Evolutionary conservation across 2,888 invertebrate species (phyloP), one percentile per base, ranked within the genome.

Genomic region (Dilophus febrilis): DNA sequence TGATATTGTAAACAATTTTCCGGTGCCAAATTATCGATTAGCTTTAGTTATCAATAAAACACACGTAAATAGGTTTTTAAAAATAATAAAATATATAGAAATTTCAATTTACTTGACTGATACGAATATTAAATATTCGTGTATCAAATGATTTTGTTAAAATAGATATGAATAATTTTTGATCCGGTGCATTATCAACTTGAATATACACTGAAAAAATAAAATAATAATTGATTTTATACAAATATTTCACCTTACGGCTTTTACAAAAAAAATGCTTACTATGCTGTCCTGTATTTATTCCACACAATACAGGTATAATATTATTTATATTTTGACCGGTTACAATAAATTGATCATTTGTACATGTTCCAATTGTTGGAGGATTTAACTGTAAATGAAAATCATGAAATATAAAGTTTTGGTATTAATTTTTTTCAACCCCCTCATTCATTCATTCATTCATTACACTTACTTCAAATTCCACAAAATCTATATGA

Each of bases 241-340:
- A n/a, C n/a, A n/a, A n/a, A n/a, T n/a, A n/a, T n/a, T n/a, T n/a
- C n/a, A n/a, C n/a, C n/a, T n/a, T n/a, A n/a, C n/a, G n/a, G n/a
- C n/a, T n/a, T n/a, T n/a, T n/a, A n/a, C n/a, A n/a, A n/a, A n/a
- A n/a, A n/a, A n/a, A n/a, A n/a, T 35, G 37, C 60, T 65, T 64
- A 83, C 84, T 61, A 50, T 82, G 81, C 54, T 80, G 79, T 12
- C 79, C 82, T 1, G 77, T 73, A 52, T 82, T 83, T 31, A 77
- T 71, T 14, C 84, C 84, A 53, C 84, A 84, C 17, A 84, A 58
- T 5, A 71, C 66, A 0, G 83, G 83, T 42, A 82, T 62, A n/a
- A 69, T 56, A 44, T 68, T 72, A 51, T 81, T 82, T 1, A 66
- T 51, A 54, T 78, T 78, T 51, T 79, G 77, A 3, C 83, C 83